phyloP scores from a whole-genome alignment of 92 coral and sea anemone genomes.

The Isaurus tuberculatus region DNA sequence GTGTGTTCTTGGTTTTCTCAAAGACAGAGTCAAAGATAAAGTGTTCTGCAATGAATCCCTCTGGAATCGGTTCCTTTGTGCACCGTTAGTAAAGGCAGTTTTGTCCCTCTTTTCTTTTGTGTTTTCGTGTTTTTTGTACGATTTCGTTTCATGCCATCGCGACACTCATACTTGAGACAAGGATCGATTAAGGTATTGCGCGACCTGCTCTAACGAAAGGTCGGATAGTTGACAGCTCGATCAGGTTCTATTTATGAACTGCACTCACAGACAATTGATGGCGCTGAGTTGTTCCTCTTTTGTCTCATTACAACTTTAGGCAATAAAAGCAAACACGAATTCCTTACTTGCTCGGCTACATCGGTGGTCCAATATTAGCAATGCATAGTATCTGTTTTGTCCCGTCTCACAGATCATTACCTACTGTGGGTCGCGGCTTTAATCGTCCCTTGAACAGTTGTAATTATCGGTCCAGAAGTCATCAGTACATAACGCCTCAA shows the following conservation, averaged over 20 bases:
- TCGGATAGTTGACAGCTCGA: conserved; percentile 19
- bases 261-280: conserved; percentile 13
- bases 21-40: neutral
- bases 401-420: neutral
- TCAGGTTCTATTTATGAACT: conserved; percentile 25
- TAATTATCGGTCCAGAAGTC: neutral
- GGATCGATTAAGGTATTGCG: neutral
- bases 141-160: conserved; percentile 36
- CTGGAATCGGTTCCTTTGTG: neutral
- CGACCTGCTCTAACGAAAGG: conserved; percentile 34
- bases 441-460: neutral
- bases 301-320: conserved; percentile 8
- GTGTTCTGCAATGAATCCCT: neutral
- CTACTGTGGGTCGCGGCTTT: neutral
- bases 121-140: conserved; percentile 39
- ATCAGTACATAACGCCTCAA: neutral
- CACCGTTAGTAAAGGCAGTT: neutral
- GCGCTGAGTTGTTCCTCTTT: conserved; percentile 17
- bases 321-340: neutral
- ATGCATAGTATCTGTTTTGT: neutral
- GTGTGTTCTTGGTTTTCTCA: conserved; percentile 13
- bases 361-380: neutral
- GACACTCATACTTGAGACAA: conserved; percentile 43
- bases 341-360: neutral
- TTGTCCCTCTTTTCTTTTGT: neutral